phyloP scores from a whole-genome alignment of 2,797 vertebrate genomes.

The Vultur gryphus region DNA sequence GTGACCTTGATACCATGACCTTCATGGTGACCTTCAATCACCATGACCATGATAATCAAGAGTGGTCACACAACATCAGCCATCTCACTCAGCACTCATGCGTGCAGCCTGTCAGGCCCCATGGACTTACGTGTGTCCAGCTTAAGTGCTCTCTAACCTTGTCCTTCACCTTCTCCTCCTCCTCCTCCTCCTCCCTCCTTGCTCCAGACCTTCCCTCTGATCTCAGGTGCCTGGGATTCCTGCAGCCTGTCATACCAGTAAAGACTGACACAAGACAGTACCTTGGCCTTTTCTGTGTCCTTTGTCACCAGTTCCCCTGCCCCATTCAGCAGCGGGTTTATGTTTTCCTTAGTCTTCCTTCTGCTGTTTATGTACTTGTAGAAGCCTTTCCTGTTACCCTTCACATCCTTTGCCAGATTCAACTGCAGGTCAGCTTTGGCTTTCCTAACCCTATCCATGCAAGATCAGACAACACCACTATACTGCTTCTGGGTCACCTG shows the following conservation, averaged over 20 bases:
- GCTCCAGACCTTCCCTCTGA: neutral
- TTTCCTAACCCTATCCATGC: neutral
- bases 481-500: neutral
- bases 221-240: neutral
- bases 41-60: neutral
- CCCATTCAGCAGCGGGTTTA: neutral
- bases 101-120: neutral
- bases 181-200: neutral
- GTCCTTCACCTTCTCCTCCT: neutral
- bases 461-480: neutral
- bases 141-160: neutral
- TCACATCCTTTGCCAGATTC: neutral
- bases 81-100: neutral
- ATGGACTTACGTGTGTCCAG: neutral
- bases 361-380: neutral
- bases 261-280: neutral
- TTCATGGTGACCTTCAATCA: neutral
- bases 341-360: neutral
- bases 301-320: neutral
- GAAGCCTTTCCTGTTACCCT: neutral
- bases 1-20: neutral
- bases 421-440: neutral
- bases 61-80: neutral
- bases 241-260: neutral
- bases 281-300: neutral